Evolutionary conservation across 2,797 vertebrate species (phyloP).

Genomic region (Ispidina picta): DNA sequence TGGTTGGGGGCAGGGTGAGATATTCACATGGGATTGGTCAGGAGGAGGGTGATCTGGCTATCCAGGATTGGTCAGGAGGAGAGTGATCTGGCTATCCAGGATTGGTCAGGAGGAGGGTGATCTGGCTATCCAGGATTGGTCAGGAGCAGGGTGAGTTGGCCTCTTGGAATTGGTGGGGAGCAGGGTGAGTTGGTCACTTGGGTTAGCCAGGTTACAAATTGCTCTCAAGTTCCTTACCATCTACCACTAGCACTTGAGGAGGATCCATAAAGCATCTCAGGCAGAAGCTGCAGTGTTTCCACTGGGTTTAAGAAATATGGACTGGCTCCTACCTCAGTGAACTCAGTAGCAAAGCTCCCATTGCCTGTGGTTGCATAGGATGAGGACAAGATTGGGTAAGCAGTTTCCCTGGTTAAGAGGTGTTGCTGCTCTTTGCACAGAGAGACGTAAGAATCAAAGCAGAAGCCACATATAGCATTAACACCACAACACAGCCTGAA

Average conservation of each 20-base stretch:
- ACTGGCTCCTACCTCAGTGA: neutral
- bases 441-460: neutral
- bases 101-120: no score
- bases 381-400: neutral
- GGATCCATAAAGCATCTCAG: rapidly evolving
- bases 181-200: neutral
- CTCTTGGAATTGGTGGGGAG: neutral
- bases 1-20: no score
- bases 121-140: no score
- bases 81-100: no score
- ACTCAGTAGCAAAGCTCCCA: neutral
- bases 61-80: no score
- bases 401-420: rapidly evolving
- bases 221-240: neutral
- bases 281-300: neutral
- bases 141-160: neutral
- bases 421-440: neutral
- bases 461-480: neutral
- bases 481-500: neutral
- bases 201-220: neutral
- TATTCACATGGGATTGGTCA: no score
- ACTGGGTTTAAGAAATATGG: neutral
- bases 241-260: rapidly evolving
- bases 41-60: no score
- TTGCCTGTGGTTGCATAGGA: neutral